Evolutionary conservation across 2,113 vertebrate genomes (phyloP), one percentile per base, ranked within the genome.

Genomic region (Tichodroma muraria): DNA sequence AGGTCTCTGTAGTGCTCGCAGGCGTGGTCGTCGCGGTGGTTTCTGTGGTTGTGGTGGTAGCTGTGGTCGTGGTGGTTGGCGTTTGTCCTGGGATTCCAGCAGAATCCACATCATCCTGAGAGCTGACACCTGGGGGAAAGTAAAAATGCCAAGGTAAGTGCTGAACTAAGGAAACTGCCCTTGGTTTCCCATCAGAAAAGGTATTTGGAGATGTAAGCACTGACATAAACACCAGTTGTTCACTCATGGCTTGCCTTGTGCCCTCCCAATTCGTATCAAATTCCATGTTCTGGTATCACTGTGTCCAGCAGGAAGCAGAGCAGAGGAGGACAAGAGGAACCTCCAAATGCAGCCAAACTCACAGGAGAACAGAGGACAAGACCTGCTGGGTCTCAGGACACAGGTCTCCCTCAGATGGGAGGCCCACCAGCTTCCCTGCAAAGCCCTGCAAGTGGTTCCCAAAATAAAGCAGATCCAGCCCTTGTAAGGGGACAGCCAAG

Each of bases 41-140:
- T 15, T 17, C 9, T 44, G 15, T 42, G 40, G 40, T 15, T 13
- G 40, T 12, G 40, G 15, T 25, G 25, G 50, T 28, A 27, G 8
- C 19, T 63, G 13, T 0, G 47, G 27, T 3, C 0, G 0, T 10
- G 25, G 1, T 0, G 9, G 0, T 2, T 1, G 0, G 0, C 15
- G 1, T 0, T 52, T 15, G 23, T 52, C 0, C 13, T 50, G 6
- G 1, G 20, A 1, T 35, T 64, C 40, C 40, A 11, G 2, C 2
- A 47, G 16, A 0, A 23, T 5, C 1, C 7, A 2, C 0, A 25
- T 2, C 4, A 10, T 37, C 7, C 44, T 88, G 27, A 75, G 52
- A 80, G 47, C 9, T 93, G 80, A 71, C 83, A 92, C 76, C 96
- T 96, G 81, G 33, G 21, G 49, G 78, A 61, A 91, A 93, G 31